phyloP scores from a whole-genome alignment of 2,797 vertebrate species.

The Geotrypetes seraphini region DNA sequence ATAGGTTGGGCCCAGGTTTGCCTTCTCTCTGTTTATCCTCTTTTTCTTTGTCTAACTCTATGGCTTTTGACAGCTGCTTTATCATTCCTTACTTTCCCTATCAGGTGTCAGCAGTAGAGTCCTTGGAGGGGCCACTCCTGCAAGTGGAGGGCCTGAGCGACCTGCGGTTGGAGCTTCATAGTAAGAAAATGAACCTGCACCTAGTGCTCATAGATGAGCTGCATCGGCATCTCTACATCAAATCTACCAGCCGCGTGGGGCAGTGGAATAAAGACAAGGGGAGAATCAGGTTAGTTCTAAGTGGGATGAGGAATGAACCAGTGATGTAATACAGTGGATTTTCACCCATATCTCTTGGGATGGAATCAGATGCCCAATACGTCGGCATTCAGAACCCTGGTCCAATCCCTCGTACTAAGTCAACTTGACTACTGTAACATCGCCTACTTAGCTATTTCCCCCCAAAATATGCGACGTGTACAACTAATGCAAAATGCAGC shows the following conservation, averaged over 20 bases:
- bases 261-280: conserved; percentile 73
- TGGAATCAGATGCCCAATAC: no score
- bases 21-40: no score
- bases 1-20: no score
- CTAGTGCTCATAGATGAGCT: conserved; percentile 89
- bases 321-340: neutral
- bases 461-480: no score
- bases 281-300: conserved; percentile 36
- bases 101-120: conserved; percentile 89
- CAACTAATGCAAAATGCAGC: no score
- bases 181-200: conserved; percentile 95
- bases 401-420: no score
- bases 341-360: no score
- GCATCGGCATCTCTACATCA: conserved; percentile 93
- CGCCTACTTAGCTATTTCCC: no score
- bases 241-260: conserved; percentile 81
- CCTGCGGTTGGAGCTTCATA: conserved; percentile 88
- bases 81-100: neutral
- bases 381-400: no score
- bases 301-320: rapidly evolving
- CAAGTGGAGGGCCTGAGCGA: conserved; percentile 95
- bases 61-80: no score
- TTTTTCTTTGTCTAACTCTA: no score
- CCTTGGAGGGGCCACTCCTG: conserved; percentile 80
- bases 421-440: no score